Base-by-base conservation (phyloP, 2,113 vertebrate genomes). In the Heteronetta atricapilla region DNA sequence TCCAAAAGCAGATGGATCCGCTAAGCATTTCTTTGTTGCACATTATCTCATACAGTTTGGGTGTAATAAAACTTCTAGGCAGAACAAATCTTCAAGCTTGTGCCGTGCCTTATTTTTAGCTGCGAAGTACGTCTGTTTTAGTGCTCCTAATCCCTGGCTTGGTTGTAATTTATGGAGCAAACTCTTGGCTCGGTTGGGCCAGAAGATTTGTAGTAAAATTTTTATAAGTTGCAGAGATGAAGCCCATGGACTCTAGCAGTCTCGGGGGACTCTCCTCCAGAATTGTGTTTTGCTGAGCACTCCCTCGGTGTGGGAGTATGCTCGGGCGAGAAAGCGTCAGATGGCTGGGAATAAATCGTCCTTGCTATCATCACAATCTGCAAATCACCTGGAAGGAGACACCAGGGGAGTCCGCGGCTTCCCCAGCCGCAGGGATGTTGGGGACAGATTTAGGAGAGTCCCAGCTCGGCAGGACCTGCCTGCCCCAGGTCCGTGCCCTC, bases 31-130 rank as follows among this genome's bases (percentile, higher is more conserved):
- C 73, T 92, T 89, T 94, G 86, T 91, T 93, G 90, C 89, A 92
- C 93, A 96, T 97, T 97, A 94, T 97, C 95, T 97, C 95, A 95
- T 89, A 93, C 86, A 96, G 94, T 96, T 97, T 90, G 92, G 94
- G 91, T 92, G 95, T 94, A 94, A 97, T 97, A 97, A 97, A 97
- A 97, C 89, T 96, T 96, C 90, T 93, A 96, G 94, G 94, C 90
- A 96, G 96, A 94, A 92, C 94, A 96, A 94, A 97, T 96, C 96
- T 97, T 94, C 83, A 75, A 79, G 94, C 94, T 90, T 95, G 88
- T 82, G 95, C 90, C 3, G 83, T 95, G 92, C 80, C 94, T 97
- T 96, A 96, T 96, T 94, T 97, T 96, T 94, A 97, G 95, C 94
- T 60, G 89, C 1, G 0, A 95, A 97, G 95, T 96, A 93, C 6